phyloP scores from a whole-genome alignment of 2,888 invertebrate genomes.

The Corbicula japonica region DNA sequence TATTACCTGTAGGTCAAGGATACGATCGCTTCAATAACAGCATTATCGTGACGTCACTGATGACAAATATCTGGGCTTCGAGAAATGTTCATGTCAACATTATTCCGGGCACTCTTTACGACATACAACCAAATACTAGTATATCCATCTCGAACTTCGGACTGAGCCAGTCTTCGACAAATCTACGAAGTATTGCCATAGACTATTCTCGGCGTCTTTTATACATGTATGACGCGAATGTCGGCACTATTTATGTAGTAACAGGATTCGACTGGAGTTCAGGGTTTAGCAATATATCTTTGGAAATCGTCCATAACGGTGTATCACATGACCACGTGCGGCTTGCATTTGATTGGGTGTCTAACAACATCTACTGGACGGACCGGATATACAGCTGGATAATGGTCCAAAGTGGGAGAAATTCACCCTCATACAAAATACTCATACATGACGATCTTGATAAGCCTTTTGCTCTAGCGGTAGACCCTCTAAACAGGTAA shows the following conservation, averaged over 20 bases:
- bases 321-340: slow-evolving; percentile 20
- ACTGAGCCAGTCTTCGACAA: background rate
- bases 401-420: slow-evolving; percentile 26
- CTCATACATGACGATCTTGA: slow-evolving; percentile 28
- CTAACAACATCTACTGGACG: slow-evolving; percentile 51
- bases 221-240: slow-evolving; percentile 28
- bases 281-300: background rate
- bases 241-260: slow-evolving; percentile 1
- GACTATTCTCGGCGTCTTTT: slow-evolving; percentile 18
- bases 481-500: slow-evolving; percentile 34
- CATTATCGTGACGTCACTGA: background rate
- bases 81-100: background rate
- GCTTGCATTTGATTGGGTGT: slow-evolving; percentile 42
- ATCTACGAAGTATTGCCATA: slow-evolving; percentile 1
- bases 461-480: slow-evolving; percentile 23
- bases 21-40: background rate
- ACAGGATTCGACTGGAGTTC: slow-evolving; percentile 8
- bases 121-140: background rate
- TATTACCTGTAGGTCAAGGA: too few species aligned
- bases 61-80: background rate
- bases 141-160: background rate
- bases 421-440: slow-evolving; percentile 17
- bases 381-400: slow-evolving; percentile 44
- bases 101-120: background rate
- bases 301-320: slow-evolving; percentile 12